These are phyloP conservation scores for Xylocampa areola DNA, from an alignment of 2,888 invertebrate species.

Conservation along the genomic window DNA sequence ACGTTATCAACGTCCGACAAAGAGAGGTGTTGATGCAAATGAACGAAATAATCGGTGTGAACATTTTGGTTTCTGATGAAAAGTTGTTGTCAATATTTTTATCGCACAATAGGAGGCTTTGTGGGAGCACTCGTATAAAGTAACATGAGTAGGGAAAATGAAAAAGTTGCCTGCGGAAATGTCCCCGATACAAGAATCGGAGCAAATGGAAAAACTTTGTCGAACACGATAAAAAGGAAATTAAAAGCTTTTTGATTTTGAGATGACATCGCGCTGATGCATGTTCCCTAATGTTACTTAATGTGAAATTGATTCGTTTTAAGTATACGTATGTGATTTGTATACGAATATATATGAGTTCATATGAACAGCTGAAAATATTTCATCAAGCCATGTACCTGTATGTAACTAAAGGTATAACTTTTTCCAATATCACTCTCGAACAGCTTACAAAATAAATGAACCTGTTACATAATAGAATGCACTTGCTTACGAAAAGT, in stretches of 20 bases:
- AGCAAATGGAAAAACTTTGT: slow-evolving; percentile 80
- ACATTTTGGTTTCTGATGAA: slow-evolving; percentile 63
- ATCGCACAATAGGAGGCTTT: slow-evolving; percentile 69
- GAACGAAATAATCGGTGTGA: slow-evolving; percentile 65
- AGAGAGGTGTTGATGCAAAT: slow-evolving; percentile 65
- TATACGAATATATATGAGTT: slow-evolving; percentile 4
- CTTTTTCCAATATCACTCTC: slow-evolving; percentile 44
- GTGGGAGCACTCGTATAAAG: slow-evolving; percentile 65
- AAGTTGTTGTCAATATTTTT: slow-evolving; percentile 72
- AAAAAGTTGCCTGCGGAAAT: slow-evolving; percentile 76
- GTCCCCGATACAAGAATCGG: slow-evolving; percentile 75
- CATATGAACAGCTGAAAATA: slow-evolving; percentile 19
- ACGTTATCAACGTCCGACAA: slow-evolving; percentile 48
- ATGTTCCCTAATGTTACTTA: slow-evolving; percentile 42
- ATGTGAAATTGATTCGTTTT: slow-evolving; percentile 25
- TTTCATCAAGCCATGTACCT: slow-evolving; percentile 31
- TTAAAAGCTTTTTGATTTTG: slow-evolving; percentile 71
- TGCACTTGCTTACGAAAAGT: slow-evolving; percentile 52
- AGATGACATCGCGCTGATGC: slow-evolving; percentile 48
- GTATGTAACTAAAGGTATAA: slow-evolving; percentile 22
- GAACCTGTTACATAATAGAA: slow-evolving; percentile 51
- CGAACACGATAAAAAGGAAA: slow-evolving; percentile 70
- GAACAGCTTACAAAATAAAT: slow-evolving; percentile 47
- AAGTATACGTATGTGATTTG: slow-evolving; percentile 19
- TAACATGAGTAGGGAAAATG: slow-evolving; percentile 72